A percentile compares a stretch with the other conserved stretches of the same genome.
Evolutionary conservation across 2,888 invertebrate species (phyloP).

Genomic region (Panorpa germanica): DNA sequence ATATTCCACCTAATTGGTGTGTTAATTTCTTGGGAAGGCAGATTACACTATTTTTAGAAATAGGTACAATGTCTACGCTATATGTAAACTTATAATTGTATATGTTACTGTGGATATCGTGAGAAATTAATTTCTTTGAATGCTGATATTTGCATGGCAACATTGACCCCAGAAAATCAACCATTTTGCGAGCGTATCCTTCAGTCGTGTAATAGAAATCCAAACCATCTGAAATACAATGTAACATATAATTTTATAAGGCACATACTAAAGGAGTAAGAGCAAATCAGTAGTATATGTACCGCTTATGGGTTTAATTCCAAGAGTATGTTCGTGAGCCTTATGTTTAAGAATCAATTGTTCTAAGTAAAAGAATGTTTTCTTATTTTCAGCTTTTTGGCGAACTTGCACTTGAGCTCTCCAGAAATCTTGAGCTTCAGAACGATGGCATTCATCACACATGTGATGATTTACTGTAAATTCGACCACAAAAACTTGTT

Average conservation of each 20-base stretch:
- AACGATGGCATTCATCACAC: constrained; percentile 93
- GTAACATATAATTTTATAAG: constrained; percentile 17
- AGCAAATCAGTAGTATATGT: constrained; percentile 16
- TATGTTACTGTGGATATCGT: constrained; percentile 90
- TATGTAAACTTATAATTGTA: constrained; percentile 94
- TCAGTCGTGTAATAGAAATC: constrained; percentile 89
- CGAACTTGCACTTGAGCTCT: constrained; percentile 78
- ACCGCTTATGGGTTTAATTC: constrained; percentile 75
- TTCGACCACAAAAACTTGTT: constrained; percentile 92
- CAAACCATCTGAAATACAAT: constrained; percentile 76
- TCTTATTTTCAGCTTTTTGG: constrained; percentile 79
- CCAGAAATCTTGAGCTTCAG: constrained; percentile 97
- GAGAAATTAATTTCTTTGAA: constrained; percentile 90
- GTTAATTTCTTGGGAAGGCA: constrained; percentile 76
- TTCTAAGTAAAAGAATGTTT: constrained; percentile 94
- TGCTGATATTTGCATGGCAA: constrained; percentile 76
- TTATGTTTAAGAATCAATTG: constrained; percentile 91
- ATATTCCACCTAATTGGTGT: constrained; percentile 72
- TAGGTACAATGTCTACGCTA: constrained; percentile 87
- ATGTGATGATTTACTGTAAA: constrained; percentile 82
- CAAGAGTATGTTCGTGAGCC: constrained; percentile 74
- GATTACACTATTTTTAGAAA: constrained; percentile 86
- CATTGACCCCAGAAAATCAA: constrained; percentile 77
- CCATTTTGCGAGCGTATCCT: constrained; percentile 82
- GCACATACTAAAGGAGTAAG: constrained; percentile 7